A percentile compares a stretch with the other conserved stretches of the same genome.
These are phyloP conservation scores for Thumatha senex DNA, from an alignment of 2,888 invertebrate genomes.

Conservation along the genomic window DNA sequence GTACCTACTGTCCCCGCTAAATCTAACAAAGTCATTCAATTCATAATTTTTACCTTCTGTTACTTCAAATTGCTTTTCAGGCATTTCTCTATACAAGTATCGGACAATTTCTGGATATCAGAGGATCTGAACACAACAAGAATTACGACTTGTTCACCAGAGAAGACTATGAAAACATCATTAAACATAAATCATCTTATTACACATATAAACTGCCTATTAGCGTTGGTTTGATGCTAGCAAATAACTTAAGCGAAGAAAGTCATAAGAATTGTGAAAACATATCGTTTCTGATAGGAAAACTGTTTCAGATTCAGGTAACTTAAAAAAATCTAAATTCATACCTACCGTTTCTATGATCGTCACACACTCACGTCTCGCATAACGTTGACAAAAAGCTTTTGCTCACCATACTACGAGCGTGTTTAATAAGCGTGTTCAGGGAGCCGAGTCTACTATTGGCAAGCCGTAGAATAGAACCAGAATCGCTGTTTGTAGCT, in stretches of 20 bases:
- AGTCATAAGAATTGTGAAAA: constrained; percentile 88
- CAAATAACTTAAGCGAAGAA: constrained; percentile 86
- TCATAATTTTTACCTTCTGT: no score
- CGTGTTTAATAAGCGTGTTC: no score
- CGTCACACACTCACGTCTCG: no score
- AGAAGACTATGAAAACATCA: constrained; percentile 91
- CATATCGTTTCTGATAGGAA: constrained; percentile 93
- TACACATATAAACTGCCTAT: constrained; percentile 95
- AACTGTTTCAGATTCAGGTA: constrained; percentile 95
- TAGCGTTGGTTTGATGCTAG: constrained; percentile 91
- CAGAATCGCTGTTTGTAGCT: no score
- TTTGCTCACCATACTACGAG: no score
- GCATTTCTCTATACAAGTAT: constrained; percentile 84
- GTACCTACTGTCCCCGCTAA: background rate
- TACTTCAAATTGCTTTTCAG: constrained; percentile 33
- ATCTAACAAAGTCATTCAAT: no score
- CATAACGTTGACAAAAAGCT: no score
- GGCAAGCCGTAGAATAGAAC: no score
- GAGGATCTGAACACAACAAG: constrained; percentile 48
- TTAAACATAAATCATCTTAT: constrained; percentile 93
- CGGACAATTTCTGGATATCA: constrained; percentile 92
- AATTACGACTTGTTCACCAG: constrained; percentile 85
- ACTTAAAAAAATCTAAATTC: constrained; percentile 21
- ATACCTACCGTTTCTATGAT: no score
- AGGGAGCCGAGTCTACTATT: no score